Percentiles rank a stretch among this genome's conserved stretches.
Evolutionary conservation across 2,888 invertebrate species (phyloP).

Genomic region (Hermaeophaga mercurialis): DNA sequence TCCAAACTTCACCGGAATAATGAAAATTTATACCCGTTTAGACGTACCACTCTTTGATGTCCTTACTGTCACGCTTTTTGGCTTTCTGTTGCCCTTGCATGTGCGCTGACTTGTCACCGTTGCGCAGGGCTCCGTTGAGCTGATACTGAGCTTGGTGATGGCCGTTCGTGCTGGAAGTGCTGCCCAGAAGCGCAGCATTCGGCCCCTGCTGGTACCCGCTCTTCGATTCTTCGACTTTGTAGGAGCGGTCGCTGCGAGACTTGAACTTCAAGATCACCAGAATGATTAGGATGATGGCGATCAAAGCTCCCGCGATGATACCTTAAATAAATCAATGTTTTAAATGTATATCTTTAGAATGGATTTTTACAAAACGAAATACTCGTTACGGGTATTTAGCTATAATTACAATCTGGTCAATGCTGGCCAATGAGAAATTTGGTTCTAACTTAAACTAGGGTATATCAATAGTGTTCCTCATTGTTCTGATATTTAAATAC

Average conservation of each 20-base stretch:
- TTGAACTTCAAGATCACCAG: conserved; percentile 88
- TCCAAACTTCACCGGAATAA: no score
- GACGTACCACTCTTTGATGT: conserved; percentile 97
- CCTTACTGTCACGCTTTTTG: conserved; percentile 80
- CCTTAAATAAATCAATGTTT: conserved; percentile 48
- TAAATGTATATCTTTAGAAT: background rate
- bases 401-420: no score
- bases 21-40: conserved; percentile 64
- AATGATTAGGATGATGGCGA: conserved; percentile 88
- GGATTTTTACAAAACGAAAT: no score
- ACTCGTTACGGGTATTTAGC: no score
- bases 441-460: no score
- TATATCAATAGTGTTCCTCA: no score
- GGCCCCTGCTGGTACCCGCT: conserved; percentile 76
- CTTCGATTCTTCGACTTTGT: conserved; percentile 88
- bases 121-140: conserved; percentile 61
- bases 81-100: conserved; percentile 48
- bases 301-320: conserved; percentile 88
- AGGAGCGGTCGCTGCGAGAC: conserved; percentile 85
- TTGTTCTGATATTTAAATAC: no score
- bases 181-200: conserved; percentile 75
- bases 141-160: conserved; percentile 60
- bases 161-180: conserved; percentile 59
- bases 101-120: conserved; percentile 58
- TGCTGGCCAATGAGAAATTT: no score